Evolutionary conservation across 2,797 vertebrate genomes (phyloP).

Genomic region (Cossypha dichroa): DNA sequence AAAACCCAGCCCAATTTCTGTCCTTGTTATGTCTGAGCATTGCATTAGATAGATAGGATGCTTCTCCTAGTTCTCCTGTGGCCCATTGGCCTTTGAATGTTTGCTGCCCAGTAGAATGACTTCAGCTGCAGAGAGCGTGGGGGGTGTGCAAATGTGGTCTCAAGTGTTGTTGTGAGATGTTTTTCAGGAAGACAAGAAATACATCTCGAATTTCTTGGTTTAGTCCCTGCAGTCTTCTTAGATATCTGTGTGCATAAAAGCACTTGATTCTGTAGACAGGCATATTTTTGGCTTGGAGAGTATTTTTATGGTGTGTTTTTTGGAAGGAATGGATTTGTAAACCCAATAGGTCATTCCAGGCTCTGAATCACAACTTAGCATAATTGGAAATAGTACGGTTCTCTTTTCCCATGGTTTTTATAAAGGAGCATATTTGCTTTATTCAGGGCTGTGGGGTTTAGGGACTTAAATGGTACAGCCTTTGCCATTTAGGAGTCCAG

Average conservation of each 20-base stretch:
- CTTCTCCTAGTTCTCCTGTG: not conserved
- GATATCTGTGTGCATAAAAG: not conserved
- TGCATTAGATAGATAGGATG: not conserved
- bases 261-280: not conserved
- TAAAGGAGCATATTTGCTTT: not conserved
- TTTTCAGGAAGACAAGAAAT: not conserved
- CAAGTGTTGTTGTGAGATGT: not conserved
- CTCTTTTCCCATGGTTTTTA: not conserved
- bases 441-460: not conserved
- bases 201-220: not conserved
- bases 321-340: not conserved
- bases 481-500: not conserved
- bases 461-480: not conserved
- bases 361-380: not conserved
- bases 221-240: not conserved
- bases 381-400: not conserved
- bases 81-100: not conserved
- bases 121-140: not conserved
- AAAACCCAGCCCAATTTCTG: not conserved
- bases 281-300: not conserved
- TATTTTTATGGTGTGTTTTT: not conserved
- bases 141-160: not conserved
- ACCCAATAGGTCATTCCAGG: not conserved
- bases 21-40: not conserved
- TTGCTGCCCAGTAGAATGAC: not conserved